These are phyloP conservation scores for Microctonus aethiopoides DNA, from an alignment of 2,888 invertebrate species.

Conservation along the genomic window DNA sequence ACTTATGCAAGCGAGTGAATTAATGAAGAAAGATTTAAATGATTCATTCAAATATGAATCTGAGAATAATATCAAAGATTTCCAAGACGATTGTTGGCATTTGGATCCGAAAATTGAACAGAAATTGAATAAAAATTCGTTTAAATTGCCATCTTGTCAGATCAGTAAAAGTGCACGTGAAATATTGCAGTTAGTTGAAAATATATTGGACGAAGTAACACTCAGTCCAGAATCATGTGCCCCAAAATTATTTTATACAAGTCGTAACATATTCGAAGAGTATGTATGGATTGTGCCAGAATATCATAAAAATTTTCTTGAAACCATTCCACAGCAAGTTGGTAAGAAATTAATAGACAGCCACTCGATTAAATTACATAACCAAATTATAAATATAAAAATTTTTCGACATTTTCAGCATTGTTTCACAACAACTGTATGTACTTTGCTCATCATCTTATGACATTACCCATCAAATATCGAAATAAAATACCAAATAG, in stretches of 20 bases:
- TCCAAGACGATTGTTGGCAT: neutral
- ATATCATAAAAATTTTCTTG: slow-evolving; percentile 82
- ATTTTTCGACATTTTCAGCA: slow-evolving; percentile 69
- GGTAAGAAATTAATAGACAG: slow-evolving; percentile 68
- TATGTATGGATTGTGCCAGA: slow-evolving; percentile 83
- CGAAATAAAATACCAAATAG: slow-evolving; percentile 72
- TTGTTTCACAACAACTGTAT: slow-evolving; percentile 92
- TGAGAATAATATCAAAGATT: slow-evolving; percentile 59
- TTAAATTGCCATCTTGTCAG: slow-evolving; percentile 69
- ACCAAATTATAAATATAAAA: slow-evolving; percentile 24
- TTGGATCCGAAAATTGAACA: slow-evolving; percentile 45
- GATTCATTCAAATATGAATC: slow-evolving; percentile 70
- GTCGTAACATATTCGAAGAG: slow-evolving; percentile 79
- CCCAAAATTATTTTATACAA: slow-evolving; percentile 76
- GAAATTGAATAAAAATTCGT: slow-evolving; percentile 59
- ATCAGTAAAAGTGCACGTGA: slow-evolving; percentile 74
- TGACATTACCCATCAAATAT: slow-evolving; percentile 77
- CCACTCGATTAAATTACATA: neutral
- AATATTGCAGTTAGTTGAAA: slow-evolving; percentile 73
- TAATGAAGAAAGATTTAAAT: slow-evolving; percentile 86
- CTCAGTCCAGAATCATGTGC: slow-evolving; percentile 73
- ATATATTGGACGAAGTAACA: slow-evolving; percentile 76
- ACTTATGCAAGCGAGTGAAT: slow-evolving; percentile 74
- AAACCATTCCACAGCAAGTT: slow-evolving; percentile 88
- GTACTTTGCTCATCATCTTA: slow-evolving; percentile 82